phyloP scores from a whole-genome alignment of 2,888 invertebrate species.

The Stenodema calcarata region DNA sequence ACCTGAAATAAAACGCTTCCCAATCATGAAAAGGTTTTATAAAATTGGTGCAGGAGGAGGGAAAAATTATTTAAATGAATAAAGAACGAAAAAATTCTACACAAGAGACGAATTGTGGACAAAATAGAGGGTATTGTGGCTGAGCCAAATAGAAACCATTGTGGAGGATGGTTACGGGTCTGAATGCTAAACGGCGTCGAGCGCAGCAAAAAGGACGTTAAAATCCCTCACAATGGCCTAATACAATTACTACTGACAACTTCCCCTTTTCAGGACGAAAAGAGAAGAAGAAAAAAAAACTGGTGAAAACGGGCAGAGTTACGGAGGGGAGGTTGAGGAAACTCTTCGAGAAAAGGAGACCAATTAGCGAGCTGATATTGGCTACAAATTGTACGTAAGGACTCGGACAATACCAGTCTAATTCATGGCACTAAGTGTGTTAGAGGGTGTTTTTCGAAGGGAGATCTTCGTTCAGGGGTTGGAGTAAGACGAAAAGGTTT shows the following conservation, averaged over 20 bases:
- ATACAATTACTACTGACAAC: constrained; percentile 47
- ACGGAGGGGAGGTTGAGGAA: constrained; percentile 16
- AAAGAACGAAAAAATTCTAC: neutral
- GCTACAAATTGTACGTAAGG: constrained; percentile 48
- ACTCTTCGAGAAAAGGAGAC: constrained; percentile 39
- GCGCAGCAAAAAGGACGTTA: constrained; percentile 44
- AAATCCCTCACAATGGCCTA: constrained; percentile 50
- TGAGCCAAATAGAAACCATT: constrained; percentile 33
- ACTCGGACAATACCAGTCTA: constrained; percentile 46
- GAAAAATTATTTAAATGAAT: neutral
- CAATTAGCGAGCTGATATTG: constrained; percentile 49
- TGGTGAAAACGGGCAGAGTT: constrained; percentile 1
- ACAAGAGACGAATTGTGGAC: constrained; percentile 13
- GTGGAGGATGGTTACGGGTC: constrained; percentile 23
- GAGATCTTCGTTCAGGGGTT: neutral
- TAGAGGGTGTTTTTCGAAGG: constrained; percentile 21
- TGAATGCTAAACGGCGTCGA: constrained; percentile 23
- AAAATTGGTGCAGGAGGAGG: neutral
- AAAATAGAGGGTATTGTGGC: constrained; percentile 23
- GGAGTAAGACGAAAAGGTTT: neutral
- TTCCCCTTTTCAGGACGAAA: constrained; percentile 33
- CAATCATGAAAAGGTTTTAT: neutral
- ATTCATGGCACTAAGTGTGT: constrained; percentile 49
- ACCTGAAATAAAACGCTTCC: too few species aligned
- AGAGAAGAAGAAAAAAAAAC: constrained; percentile 18